Evolutionary conservation across 2,113 vertebrate genomes (phyloP).

Genomic region (Gyps fulvus): DNA sequence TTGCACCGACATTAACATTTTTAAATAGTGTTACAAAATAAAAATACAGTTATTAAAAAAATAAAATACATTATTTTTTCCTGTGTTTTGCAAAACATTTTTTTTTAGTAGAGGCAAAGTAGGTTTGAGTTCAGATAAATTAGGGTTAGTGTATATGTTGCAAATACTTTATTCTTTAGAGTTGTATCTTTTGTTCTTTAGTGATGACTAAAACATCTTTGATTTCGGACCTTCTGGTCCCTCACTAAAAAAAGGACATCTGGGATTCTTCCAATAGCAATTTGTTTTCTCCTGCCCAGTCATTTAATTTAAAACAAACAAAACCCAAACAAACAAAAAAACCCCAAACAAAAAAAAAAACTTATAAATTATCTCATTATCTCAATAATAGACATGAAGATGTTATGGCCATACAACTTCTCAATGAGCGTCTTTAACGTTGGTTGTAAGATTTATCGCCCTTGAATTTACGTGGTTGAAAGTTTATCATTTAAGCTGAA

Average conservation of each 20-base stretch:
- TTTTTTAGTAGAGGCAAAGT: neutral
- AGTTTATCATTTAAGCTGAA: neutral
- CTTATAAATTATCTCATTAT: neutral
- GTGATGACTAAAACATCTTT: neutral
- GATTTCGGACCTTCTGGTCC: neutral
- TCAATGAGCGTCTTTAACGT: neutral
- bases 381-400: neutral
- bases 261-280: neutral
- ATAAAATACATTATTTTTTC: neutral
- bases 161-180: neutral
- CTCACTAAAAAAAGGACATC: neutral
- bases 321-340: rapidly evolving
- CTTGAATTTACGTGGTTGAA: neutral
- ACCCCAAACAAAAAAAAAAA: rapidly evolving
- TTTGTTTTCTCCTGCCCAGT: neutral
- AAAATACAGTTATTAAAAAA: neutral
- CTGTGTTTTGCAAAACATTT: neutral
- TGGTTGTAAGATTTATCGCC: neutral
- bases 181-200: neutral
- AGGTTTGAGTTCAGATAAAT: neutral
- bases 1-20: neutral
- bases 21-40: neutral
- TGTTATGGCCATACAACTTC: neutral
- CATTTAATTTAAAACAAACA: neutral
- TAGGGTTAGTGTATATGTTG: neutral